phyloP scores from a whole-genome alignment of 2,113 vertebrate genomes.

The Hystrix cristata region DNA sequence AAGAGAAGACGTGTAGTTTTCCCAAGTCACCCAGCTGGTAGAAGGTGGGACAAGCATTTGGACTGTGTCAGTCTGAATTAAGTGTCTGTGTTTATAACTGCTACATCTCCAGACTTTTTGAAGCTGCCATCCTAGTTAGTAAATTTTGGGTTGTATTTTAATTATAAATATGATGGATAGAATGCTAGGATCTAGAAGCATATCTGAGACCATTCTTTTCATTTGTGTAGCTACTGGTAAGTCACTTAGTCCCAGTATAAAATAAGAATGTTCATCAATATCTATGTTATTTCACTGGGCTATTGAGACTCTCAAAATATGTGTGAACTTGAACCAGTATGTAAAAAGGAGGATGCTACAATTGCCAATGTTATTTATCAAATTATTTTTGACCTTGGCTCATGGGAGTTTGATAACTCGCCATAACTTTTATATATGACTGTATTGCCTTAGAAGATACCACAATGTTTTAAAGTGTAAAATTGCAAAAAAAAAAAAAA shows the following conservation, averaged over 20 bases:
- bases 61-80: neutral
- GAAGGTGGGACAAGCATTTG: neutral
- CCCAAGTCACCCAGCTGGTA: neutral
- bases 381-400: conserved; percentile 1
- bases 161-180: neutral
- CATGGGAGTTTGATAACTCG: neutral
- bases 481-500: conserved; percentile 36
- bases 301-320: neutral
- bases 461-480: conserved; percentile 18
- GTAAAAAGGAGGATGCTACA: neutral
- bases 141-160: conserved; percentile 38
- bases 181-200: neutral
- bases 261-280: neutral
- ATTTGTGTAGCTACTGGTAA: neutral
- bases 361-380: neutral
- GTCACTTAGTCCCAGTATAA: neutral
- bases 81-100: neutral
- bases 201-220: neutral
- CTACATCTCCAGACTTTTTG: neutral
- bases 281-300: neutral
- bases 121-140: neutral
- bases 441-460: neutral
- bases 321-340: neutral
- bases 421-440: neutral
- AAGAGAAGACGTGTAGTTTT: neutral